These are phyloP conservation scores for Istiophorus platypterus DNA, from an alignment of 2,113 vertebrate genomes.

Conservation along the genomic window DNA sequence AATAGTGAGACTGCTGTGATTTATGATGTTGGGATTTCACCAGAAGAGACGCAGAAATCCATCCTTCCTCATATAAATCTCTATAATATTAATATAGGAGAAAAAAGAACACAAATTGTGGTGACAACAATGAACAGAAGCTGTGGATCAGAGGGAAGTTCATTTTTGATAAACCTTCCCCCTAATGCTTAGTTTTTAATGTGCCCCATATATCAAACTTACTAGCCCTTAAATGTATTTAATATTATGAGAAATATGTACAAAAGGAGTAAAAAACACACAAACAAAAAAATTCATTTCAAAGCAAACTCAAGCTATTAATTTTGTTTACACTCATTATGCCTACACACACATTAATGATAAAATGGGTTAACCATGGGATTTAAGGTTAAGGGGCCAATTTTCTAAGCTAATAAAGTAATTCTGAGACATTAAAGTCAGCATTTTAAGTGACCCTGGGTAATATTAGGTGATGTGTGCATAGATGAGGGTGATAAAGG, in stretches of 20 bases:
- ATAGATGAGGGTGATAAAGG: neutral
- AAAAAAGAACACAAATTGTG: neutral
- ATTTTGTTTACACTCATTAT: neutral
- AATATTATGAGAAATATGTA: neutral
- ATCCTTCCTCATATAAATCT: neutral
- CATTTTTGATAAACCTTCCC: neutral
- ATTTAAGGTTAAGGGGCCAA: neutral
- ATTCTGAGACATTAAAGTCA: neutral
- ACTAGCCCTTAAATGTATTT: neutral
- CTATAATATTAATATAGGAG: neutral
- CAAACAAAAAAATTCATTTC: neutral
- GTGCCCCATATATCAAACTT: neutral
- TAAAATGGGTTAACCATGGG: neutral
- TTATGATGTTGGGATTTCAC: neutral
- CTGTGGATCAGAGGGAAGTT: neutral
- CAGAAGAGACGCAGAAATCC: neutral
- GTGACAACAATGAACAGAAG: neutral
- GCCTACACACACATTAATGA: neutral
- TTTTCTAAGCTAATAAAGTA: neutral
- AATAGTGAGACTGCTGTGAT: neutral
- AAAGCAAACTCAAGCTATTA: neutral
- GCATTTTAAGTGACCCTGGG: neutral
- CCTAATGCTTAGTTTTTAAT: neutral
- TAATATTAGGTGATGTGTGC: neutral
- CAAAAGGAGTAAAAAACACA: neutral